Percentiles rank a stretch among this genome's conserved stretches.
phyloP scores from a whole-genome alignment of 2,113 vertebrate species.

The Panthera tigris region DNA sequence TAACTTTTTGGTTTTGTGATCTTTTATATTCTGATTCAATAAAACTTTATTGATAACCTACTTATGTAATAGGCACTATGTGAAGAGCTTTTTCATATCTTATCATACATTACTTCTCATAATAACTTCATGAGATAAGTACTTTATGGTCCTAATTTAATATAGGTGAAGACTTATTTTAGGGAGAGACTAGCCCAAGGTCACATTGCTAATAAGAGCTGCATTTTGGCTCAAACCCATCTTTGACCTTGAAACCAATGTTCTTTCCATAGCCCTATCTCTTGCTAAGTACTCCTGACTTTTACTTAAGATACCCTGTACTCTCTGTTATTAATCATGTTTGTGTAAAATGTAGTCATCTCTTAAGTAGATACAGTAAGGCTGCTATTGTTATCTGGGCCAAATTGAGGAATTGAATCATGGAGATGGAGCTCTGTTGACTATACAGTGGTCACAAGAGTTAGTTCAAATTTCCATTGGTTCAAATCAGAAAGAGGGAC shows the following conservation, averaged over 20 bases:
- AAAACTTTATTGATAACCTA: not conserved
- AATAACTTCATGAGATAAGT: not conserved
- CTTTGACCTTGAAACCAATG: not conserved
- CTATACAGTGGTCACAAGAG: not conserved
- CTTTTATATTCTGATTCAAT: not conserved
- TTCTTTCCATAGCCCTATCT: not conserved
- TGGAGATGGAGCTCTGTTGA: not conserved
- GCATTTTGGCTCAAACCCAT: not conserved
- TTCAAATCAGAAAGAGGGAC: not conserved
- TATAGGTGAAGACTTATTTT: not conserved
- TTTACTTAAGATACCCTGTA: not conserved
- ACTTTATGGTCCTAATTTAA: not conserved
- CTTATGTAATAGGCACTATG: not conserved
- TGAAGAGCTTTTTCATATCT: not conserved
- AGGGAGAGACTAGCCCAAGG: not conserved
- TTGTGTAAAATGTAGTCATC: not conserved
- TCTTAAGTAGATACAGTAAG: not conserved
- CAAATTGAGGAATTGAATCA: not conserved
- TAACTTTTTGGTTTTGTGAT: not conserved
- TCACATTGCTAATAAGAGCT: not conserved
- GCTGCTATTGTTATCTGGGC: not conserved
- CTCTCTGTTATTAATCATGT: conserved; percentile 5
- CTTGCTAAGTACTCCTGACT: conserved; percentile 2
- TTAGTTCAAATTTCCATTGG: not conserved
- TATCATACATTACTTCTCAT: not conserved